These are phyloP conservation scores for Enteromius argenteus DNA, from an alignment of 2,797 vertebrate species.

Conservation along the genomic window DNA sequence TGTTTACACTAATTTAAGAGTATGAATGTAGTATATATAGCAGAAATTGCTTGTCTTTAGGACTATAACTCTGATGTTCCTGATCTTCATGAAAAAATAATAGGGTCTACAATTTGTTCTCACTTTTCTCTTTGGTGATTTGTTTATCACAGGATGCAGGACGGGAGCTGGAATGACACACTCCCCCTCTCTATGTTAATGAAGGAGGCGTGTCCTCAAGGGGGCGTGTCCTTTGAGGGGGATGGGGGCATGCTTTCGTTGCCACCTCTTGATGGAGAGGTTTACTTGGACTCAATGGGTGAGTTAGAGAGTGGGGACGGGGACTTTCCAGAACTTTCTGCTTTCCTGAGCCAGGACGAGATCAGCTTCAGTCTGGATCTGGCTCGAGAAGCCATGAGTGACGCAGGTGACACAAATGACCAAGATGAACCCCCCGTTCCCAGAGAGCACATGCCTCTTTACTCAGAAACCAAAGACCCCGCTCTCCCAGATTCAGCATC, in stretches of 20 bases:
- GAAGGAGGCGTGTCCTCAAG: slow-evolving; percentile 75
- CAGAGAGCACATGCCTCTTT: slow-evolving; percentile 59
- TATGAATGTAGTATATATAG: neutral
- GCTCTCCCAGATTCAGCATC: slow-evolving; percentile 48
- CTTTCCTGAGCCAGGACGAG: slow-evolving; percentile 94
- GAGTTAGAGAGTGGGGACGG: slow-evolving; percentile 80
- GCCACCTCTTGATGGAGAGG: slow-evolving; percentile 81
- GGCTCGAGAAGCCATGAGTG: slow-evolving; percentile 88
- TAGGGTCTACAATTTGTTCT: neutral
- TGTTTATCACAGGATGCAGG: slow-evolving; percentile 85
- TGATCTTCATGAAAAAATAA: neutral
- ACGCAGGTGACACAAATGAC: slow-evolving; percentile 72
- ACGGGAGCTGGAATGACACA: slow-evolving; percentile 81
- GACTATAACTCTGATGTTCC: neutral
- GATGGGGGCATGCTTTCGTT: slow-evolving; percentile 80
- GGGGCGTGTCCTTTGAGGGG: slow-evolving; percentile 69
- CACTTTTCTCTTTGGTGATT: slow-evolving; percentile 21
- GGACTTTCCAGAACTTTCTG: slow-evolving; percentile 86
- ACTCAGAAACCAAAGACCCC: slow-evolving; percentile 71
- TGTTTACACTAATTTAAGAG: slow-evolving; percentile 10
- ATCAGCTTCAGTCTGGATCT: slow-evolving; percentile 92
- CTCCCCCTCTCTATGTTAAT: slow-evolving; percentile 79
- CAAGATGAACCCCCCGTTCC: slow-evolving; percentile 64
- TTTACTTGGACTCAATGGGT: slow-evolving; percentile 83
- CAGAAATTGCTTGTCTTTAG: neutral